Evolutionary conservation across 1,140 invertebrate genomes (phyloP).

Genomic region (Andrena cerasifolii): DNA sequence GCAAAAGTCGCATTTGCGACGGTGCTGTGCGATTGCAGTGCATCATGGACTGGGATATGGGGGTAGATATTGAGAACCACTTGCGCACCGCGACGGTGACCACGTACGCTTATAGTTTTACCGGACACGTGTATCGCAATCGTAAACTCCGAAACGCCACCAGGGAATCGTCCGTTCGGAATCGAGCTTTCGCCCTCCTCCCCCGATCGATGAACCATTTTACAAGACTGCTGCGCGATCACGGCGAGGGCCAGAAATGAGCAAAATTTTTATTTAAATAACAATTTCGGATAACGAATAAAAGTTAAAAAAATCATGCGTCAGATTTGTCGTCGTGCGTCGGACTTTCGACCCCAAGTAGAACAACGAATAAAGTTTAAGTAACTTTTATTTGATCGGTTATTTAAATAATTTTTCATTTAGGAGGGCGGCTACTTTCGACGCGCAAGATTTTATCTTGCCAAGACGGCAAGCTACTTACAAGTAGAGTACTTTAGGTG

Average conservation of each 20-base stretch:
- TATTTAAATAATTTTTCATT: no score
- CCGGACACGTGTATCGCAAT: conserved; percentile 27
- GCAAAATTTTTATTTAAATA: no score
- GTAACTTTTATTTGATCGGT: no score
- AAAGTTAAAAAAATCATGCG: no score
- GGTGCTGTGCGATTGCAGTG: background rate
- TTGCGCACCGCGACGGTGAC: background rate
- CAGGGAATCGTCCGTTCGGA: conserved; percentile 8
- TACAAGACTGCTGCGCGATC: conserved; percentile 1
- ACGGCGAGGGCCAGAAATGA: no score
- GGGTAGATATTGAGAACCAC: conserved; percentile 1
- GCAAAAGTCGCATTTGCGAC: no score
- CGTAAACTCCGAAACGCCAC: conserved; percentile 17
- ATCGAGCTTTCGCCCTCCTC: background rate
- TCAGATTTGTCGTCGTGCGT: no score
- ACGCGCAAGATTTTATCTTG: background rate
- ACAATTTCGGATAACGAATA: no score
- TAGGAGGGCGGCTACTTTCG: background rate
- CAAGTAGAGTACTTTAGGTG: no score
- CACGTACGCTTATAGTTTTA: conserved; percentile 29
- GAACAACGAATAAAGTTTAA: no score
- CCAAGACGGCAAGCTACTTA: background rate
- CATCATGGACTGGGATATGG: background rate
- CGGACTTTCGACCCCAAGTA: no score
- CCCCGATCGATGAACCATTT: conserved; percentile 14